phyloP scores from a whole-genome alignment of 1,140 invertebrate species.

The Pemphigus obesinymphae region DNA sequence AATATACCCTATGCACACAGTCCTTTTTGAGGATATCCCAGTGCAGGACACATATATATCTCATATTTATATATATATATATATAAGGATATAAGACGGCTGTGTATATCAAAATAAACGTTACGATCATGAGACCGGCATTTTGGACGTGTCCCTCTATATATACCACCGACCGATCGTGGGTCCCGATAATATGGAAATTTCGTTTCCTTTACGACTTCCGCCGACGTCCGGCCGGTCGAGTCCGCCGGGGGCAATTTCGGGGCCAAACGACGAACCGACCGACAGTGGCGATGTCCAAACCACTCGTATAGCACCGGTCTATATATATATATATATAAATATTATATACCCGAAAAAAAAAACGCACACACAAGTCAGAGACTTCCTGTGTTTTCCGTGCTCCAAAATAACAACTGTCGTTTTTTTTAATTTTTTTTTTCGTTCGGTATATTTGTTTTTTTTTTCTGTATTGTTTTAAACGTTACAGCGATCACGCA shows the following conservation, averaged over 20 bases:
- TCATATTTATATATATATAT: neutral
- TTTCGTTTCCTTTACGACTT: conserved; percentile 41
- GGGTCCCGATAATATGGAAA: conserved; percentile 39
- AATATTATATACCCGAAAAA: neutral
- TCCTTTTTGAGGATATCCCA: no score
- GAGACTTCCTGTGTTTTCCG: conserved; percentile 37
- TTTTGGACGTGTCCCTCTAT: conserved; percentile 30
- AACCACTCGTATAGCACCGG: neutral
- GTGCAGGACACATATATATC: no score
- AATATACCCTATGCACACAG: no score
- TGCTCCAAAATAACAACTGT: conserved; percentile 34
- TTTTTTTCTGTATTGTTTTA: neutral
- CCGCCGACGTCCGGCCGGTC: conserved; percentile 22
- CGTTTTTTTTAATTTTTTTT: conserved; percentile 17
- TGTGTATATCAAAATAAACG: conserved; percentile 14
- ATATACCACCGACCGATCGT: conserved; percentile 15
- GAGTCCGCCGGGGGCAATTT: conserved; percentile 17
- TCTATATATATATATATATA: neutral
- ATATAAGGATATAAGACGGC: neutral
- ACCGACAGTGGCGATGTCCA: conserved; percentile 3
- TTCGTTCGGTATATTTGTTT: neutral
- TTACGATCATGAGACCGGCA: conserved; percentile 38
- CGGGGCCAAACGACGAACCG: neutral
- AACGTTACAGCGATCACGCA: conserved; percentile 23
- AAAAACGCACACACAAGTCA: conserved; percentile 5